Conservation (phyloP, 2,888 invertebrate species). For the Minunthozetes semirufus region DNA sequence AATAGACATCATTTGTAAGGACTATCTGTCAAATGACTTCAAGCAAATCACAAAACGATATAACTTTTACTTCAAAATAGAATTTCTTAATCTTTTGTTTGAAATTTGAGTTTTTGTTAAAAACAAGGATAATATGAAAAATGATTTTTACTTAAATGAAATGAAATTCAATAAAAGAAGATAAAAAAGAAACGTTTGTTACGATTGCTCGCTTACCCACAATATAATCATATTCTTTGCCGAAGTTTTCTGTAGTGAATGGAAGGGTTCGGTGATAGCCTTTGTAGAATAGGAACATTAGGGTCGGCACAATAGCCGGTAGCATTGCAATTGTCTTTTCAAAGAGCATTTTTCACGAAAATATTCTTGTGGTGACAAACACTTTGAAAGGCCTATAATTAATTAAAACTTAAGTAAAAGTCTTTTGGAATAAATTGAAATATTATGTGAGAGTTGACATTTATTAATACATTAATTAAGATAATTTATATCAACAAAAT, state of each 20-base stretch:
- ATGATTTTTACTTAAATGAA: neutral
- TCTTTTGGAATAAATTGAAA: neutral
- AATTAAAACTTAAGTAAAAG: neutral
- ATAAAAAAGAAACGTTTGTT: neutral
- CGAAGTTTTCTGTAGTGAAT: conserved; percentile 38
- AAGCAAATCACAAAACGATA: neutral
- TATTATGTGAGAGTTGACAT: too few species aligned
- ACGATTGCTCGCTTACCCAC: conserved; percentile 43
- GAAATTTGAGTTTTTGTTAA: neutral
- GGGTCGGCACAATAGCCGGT: conserved; percentile 36
- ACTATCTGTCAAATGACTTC: neutral
- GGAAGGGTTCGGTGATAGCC: conserved; percentile 23
- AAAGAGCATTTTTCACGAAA: neutral
- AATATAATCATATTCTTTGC: conserved; percentile 59
- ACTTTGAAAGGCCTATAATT: neutral
- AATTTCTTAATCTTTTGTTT: neutral
- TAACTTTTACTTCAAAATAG: conserved; percentile 6
- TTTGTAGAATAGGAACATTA: conserved; percentile 34
- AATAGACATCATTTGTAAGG: conserved; percentile 6
- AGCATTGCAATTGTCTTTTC: conserved; percentile 30
- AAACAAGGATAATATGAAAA: conserved; percentile 1
- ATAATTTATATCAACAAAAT: neutral
- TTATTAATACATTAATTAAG: neutral
- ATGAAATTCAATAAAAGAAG: neutral
- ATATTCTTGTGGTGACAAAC: neutral